Base-by-base conservation (phyloP, 2,113 vertebrate species). In the Archilochus colubris region DNA sequence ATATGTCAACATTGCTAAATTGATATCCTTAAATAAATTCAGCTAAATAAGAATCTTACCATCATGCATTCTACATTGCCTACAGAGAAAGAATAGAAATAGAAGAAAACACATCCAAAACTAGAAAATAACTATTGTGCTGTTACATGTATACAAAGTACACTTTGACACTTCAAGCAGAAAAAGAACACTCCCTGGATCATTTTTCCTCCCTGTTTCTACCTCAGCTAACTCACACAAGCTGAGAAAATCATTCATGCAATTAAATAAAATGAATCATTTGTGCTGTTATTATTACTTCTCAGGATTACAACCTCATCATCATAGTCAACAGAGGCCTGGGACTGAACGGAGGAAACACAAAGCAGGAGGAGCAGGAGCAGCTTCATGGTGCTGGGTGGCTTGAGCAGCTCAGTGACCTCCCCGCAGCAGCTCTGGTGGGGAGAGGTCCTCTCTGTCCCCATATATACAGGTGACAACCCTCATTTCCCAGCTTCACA, bases 301-400 rank as follows among this genome's bases (percentile, higher is more conserved):
- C 82, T 57, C 40, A 46, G 15, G 33, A 84, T 86, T 91, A 95
- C 96, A 95, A 96, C 96, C 95, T 95, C 93, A 0, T 97, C 21
- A 1, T 98, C 96, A 83, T 98, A 97, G 7, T 98, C 97, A 61
- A 0, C 0, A 48, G 3, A 1, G 38, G 0, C 6, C 51, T 96
- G 85, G 28, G 93, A 75, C 9, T 94, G 95, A 95, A 93, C 75
- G 3, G 79, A 63, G 70, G 86, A 86, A 87, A 94, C 58, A 91
- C 97, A 98, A 78, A 98, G 82, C 31, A 98, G 93, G 72, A 98
- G 62, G 46, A 98, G 44, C 69, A 97, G 94, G 16, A 98, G 91
- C 82, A 94, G 74, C 83, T 96, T 98, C 98, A 98, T 97, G 93
- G 82, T 83, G 94, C 92, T 84, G 77, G 53, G 46, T 82, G 77